Percentiles rank a stretch among this genome's conserved stretches.
Evolutionary conservation across 2,797 vertebrate species (phyloP).

Genomic region (Pristis pectinata): DNA sequence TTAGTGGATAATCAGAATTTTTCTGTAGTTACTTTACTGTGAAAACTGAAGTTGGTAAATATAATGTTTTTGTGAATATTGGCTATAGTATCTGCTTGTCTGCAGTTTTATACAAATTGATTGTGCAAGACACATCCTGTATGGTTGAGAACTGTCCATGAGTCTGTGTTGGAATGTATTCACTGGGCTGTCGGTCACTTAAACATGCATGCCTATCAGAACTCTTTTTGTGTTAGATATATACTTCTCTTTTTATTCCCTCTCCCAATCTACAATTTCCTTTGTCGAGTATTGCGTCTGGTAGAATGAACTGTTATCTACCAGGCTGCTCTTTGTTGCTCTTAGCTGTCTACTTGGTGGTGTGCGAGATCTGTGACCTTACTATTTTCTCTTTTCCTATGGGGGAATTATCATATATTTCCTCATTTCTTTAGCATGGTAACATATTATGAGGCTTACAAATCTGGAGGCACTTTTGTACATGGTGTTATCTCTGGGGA

Average conservation of each 20-base stretch:
- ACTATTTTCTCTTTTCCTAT: background rate
- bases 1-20: no score
- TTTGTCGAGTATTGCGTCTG: background rate
- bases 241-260: background rate
- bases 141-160: background rate
- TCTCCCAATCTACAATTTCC: background rate
- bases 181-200: background rate
- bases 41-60: background rate
- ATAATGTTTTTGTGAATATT: background rate
- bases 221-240: background rate
- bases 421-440: background rate
- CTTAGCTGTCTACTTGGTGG: background rate
- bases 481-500: background rate
- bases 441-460: background rate
- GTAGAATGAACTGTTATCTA: background rate
- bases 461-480: background rate
- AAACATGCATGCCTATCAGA: background rate
- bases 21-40: background rate
- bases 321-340: background rate
- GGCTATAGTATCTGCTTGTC: background rate
- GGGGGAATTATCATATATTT: background rate
- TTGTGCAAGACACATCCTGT: background rate
- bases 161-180: background rate
- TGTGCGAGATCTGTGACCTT: background rate
- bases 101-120: background rate